These are phyloP conservation scores for Xenentodon cancila DNA, from an alignment of 2,797 vertebrate genomes.

Conservation along the genomic window DNA sequence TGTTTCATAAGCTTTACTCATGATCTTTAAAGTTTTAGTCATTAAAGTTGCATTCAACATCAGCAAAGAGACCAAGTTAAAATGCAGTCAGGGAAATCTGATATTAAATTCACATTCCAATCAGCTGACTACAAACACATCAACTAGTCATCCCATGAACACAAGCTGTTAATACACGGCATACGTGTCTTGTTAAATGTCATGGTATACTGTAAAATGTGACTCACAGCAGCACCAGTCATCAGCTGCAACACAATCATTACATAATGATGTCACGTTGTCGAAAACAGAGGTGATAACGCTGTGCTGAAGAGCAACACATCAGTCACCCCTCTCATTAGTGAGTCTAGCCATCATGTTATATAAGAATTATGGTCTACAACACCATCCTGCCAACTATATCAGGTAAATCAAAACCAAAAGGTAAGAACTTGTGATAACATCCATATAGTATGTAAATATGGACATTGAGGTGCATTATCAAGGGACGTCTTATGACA, in stretches of 20 bases:
- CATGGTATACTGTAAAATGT: constrained; percentile 3
- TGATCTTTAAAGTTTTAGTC: too few relatives aligned
- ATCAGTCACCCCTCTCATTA: constrained; percentile 33
- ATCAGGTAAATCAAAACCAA: too few relatives aligned
- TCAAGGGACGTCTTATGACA: too few relatives aligned
- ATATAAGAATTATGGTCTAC: constrained; percentile 10
- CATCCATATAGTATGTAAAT: too few relatives aligned
- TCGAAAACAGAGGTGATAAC: constrained; percentile 19
- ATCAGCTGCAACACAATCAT: constrained; percentile 13
- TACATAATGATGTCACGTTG: constrained; percentile 17
- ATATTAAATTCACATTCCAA: too few relatives aligned
- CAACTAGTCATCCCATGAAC: not conserved
- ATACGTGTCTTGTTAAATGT: constrained; percentile 5
- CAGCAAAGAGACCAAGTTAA: too few relatives aligned
- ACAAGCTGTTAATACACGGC: not conserved
- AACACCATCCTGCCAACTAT: not conserved
- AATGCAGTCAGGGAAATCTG: too few relatives aligned
- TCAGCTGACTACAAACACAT: not conserved
- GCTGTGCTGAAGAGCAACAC: constrained; percentile 19
- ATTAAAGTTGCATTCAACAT: too few relatives aligned
- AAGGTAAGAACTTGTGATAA: too few relatives aligned
- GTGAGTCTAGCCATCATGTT: constrained; percentile 11
- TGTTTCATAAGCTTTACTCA: too few relatives aligned
- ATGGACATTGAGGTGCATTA: too few relatives aligned
- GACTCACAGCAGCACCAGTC: constrained; percentile 15